phyloP scores from a whole-genome alignment of 2,888 invertebrate genomes.

The Pseudoips prasinana region DNA sequence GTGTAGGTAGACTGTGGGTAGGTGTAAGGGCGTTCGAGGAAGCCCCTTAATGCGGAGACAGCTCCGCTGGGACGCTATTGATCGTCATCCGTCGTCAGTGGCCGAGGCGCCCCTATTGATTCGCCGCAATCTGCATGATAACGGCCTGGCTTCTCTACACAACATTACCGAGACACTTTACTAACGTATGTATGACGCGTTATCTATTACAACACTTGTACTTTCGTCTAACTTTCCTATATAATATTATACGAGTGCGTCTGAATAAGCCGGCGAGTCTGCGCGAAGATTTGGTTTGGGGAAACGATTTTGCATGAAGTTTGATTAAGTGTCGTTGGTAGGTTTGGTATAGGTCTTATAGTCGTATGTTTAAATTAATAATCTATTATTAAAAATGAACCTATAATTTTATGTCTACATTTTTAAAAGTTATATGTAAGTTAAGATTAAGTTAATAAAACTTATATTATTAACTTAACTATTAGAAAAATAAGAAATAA shows the following conservation, averaged over 20 bases:
- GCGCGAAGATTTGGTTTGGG: too few species aligned
- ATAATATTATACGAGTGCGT: constrained; percentile 5
- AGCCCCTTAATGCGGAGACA: constrained; percentile 81
- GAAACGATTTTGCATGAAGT: too few species aligned
- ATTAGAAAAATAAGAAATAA: too few species aligned
- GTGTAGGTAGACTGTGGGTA: constrained; percentile 68
- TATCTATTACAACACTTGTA: constrained; percentile 28
- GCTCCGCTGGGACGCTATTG: constrained; percentile 79
- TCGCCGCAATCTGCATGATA: constrained; percentile 82
- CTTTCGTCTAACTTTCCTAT: constrained; percentile 15
- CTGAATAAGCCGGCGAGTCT: too few species aligned
- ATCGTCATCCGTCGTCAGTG: constrained; percentile 81
- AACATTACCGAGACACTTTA: constrained; percentile 42
- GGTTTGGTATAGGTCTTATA: too few species aligned
- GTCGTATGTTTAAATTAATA: too few species aligned
- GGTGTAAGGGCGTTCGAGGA: constrained; percentile 79
- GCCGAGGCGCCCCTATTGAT: constrained; percentile 79
- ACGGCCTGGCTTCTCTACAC: constrained; percentile 69
- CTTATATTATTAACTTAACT: too few species aligned
- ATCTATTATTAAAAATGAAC: too few species aligned
- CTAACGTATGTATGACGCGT: constrained; percentile 36
- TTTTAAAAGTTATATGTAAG: too few species aligned
- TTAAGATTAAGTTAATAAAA: too few species aligned
- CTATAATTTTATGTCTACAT: too few species aligned
- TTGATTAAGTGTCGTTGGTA: too few species aligned